A percentile compares a stretch with the other conserved stretches of the same genome.
Conservation (phyloP, 2,797 vertebrate genomes). For the Trematomus bernacchii region DNA sequence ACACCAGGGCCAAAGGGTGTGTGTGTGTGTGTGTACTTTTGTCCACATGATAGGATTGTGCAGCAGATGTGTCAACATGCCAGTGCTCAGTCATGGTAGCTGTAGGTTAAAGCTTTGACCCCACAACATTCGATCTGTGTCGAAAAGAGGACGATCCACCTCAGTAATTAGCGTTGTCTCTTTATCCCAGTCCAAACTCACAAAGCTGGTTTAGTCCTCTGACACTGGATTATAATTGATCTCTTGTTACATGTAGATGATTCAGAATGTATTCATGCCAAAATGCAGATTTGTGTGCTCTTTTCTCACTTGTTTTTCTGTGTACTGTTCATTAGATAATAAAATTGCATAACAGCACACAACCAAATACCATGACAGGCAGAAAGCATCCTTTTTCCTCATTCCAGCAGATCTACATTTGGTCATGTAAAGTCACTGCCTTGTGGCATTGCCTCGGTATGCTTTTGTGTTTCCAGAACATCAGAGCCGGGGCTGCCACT, state of each 20-base stretch:
- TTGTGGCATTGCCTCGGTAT: slow-evolving; percentile 25
- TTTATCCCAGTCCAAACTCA: slow-evolving; percentile 28
- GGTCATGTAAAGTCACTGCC: slow-evolving; percentile 33
- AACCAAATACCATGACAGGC: slow-evolving; percentile 15
- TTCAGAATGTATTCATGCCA: slow-evolving; percentile 27
- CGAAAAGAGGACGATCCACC: slow-evolving; percentile 22
- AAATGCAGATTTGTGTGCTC: slow-evolving; percentile 8
- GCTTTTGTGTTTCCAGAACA: slow-evolving; percentile 38
- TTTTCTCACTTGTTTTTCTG: slow-evolving; percentile 31
- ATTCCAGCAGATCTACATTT: slow-evolving; percentile 64
- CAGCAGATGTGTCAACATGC: slow-evolving; percentile 47
- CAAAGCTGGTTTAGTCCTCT: slow-evolving; percentile 50
- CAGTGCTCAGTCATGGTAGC: slow-evolving; percentile 44
- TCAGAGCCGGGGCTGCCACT: slow-evolving; percentile 24
- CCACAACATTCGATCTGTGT: slow-evolving; percentile 28
- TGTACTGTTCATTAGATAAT: slow-evolving; percentile 51
- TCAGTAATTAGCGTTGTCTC: slow-evolving; percentile 53
- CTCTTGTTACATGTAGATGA: slow-evolving; percentile 41
- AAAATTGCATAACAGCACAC: slow-evolving; percentile 32
- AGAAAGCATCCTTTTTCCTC: slow-evolving; percentile 53
- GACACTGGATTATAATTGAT: slow-evolving; percentile 50
- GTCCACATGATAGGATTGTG: no score
- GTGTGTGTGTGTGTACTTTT: slow-evolving; percentile 2
- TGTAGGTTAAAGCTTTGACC: slow-evolving; percentile 34
- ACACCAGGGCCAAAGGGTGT: slow-evolving; percentile 36